These are phyloP conservation scores for Drosophila austrosaltans DNA, from an alignment of 2,888 invertebrate species.

Conservation along the genomic window DNA sequence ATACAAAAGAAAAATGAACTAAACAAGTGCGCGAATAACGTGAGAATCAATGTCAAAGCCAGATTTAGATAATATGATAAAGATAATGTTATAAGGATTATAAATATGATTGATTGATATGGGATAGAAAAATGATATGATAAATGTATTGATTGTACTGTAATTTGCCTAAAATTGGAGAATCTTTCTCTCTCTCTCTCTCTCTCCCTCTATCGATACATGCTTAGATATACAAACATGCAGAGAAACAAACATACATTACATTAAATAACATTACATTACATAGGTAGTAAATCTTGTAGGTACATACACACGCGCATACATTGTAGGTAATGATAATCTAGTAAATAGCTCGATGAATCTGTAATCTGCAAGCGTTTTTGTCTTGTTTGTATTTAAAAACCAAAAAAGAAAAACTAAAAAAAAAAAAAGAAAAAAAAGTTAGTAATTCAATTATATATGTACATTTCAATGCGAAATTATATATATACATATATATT, in stretches of 20 bases:
- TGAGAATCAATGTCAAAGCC: slow-evolving; percentile 42
- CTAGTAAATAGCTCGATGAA: slow-evolving; percentile 54
- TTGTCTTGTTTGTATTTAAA: slow-evolving; percentile 66
- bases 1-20: not conserved
- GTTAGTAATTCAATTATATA: slow-evolving; percentile 66
- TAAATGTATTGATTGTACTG: slow-evolving; percentile 30
- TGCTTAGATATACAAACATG: slow-evolving; percentile 13
- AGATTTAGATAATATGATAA: slow-evolving; percentile 30
- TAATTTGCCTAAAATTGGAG: slow-evolving; percentile 31
- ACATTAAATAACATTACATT: slow-evolving; percentile 5
- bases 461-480: slow-evolving; percentile 59
- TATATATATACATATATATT: slow-evolving; percentile 49
- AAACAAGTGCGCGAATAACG: slow-evolving; percentile 16
- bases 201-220: slow-evolving; percentile 32
- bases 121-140: slow-evolving; percentile 43
- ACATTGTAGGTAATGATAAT: slow-evolving; percentile 30
- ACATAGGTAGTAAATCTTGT: slow-evolving; percentile 4
- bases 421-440: slow-evolving; percentile 15
- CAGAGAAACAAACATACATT: slow-evolving; percentile 4
- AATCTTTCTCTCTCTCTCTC: slow-evolving; percentile 21
- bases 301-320: slow-evolving; percentile 33
- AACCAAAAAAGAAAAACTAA: not conserved
- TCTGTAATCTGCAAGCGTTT: slow-evolving; percentile 73
- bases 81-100: slow-evolving; percentile 8
- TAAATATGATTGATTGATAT: slow-evolving; percentile 1